Evolutionary conservation across 2,888 invertebrate species (phyloP).

Genomic region (Sepiola atlantica): DNA sequence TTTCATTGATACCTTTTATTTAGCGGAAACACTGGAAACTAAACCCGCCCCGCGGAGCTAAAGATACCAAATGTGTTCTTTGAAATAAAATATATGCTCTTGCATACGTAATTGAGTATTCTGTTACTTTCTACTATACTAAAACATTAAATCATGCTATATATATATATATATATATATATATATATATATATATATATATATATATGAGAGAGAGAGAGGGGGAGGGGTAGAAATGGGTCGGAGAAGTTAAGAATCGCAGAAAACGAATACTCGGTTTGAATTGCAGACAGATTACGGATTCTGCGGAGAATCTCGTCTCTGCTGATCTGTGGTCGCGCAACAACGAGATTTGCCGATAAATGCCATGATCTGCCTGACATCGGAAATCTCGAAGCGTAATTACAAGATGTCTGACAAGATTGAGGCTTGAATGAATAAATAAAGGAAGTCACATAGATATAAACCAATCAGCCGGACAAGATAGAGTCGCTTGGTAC

Average conservation of each 20-base stretch:
- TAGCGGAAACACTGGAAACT: too few relatives aligned
- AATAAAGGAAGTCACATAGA: not conserved
- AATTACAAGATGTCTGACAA: not conserved
- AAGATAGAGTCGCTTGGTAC: not conserved
- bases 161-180: too few relatives aligned
- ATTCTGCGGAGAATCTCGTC: not conserved
- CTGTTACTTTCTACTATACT: too few relatives aligned
- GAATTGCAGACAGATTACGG: not conserved
- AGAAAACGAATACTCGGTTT: not conserved
- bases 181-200: too few relatives aligned
- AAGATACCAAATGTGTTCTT: too few relatives aligned
- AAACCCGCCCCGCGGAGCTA: too few relatives aligned
- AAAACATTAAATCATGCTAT: too few relatives aligned
- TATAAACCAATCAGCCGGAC: not conserved
- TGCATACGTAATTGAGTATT: too few relatives aligned
- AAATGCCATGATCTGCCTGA: not conserved
- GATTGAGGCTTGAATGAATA: conserved; percentile 4
- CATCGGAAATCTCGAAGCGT: not conserved
- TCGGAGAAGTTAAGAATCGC: not conserved
- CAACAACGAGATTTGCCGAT: not conserved
- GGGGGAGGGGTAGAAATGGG: not conserved
- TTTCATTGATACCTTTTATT: too few relatives aligned
- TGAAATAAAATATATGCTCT: too few relatives aligned
- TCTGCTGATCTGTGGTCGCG: not conserved
- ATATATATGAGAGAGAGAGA: not conserved